phyloP scores from a whole-genome alignment of 2,113 vertebrate genomes.

The Myiozetetes cayanensis region DNA sequence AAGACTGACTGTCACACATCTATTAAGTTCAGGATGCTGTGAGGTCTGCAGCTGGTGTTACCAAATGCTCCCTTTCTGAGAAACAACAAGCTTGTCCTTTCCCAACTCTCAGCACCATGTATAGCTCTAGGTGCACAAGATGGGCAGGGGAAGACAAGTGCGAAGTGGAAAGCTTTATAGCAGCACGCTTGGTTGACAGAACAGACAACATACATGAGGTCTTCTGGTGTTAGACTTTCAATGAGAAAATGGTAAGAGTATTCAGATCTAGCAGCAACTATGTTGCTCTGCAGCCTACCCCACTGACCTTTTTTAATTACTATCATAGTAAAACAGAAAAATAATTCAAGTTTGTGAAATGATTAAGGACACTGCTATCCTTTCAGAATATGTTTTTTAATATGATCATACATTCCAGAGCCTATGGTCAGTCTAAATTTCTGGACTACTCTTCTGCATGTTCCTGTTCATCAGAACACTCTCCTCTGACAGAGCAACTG shows the following conservation, averaged over 20 bases:
- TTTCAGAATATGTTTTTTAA: not conserved
- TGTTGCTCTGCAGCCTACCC: not conserved
- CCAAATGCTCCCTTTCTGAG: rapidly evolving
- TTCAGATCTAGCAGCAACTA: not conserved
- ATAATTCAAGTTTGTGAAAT: not conserved
- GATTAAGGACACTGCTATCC: not conserved
- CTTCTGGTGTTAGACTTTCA: not conserved
- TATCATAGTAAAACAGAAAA: not conserved
- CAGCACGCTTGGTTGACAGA: not conserved
- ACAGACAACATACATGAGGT: not conserved
- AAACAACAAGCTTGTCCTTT: not conserved
- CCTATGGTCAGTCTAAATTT: not conserved
- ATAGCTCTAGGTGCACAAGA: not conserved
- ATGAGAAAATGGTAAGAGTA: not conserved
- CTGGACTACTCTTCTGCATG: not conserved
- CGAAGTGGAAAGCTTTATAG: not conserved
- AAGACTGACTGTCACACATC: not conserved
- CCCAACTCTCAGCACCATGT: not conserved
- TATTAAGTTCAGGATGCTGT: not conserved
- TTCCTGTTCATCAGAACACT: not conserved
- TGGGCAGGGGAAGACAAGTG: not conserved
- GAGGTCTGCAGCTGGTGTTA: not conserved
- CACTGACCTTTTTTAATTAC: not conserved
- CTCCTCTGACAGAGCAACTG: not conserved
- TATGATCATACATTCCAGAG: not conserved